Percentiles rank a stretch among this genome's conserved stretches.
These are phyloP conservation scores for Bovichtus diacanthus DNA, from an alignment of 2,797 vertebrate species.

Conservation along the genomic window DNA sequence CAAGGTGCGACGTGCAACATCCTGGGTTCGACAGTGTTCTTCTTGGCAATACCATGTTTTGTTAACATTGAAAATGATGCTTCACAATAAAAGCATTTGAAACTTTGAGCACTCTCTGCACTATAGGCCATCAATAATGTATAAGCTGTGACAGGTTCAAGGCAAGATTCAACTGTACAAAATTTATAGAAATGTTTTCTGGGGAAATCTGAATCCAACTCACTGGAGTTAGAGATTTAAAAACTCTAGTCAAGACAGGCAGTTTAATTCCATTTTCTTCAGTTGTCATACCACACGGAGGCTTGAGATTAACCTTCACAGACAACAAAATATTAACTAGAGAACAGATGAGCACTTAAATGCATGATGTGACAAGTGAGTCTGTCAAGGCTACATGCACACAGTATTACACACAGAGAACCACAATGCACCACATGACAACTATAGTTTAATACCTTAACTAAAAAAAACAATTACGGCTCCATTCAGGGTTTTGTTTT, in stretches of 20 bases:
- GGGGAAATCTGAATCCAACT: not conserved
- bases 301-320: not conserved
- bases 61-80: too few species aligned
- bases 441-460: not conserved
- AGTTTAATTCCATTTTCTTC: not conserved
- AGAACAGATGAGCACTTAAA: not conserved
- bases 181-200: not conserved
- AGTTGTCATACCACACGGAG: not conserved
- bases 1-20: not conserved
- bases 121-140: not conserved
- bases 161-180: not conserved
- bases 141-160: too few species aligned
- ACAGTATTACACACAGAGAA: not conserved
- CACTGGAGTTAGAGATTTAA: not conserved
- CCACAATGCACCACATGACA: constrained; percentile 1
- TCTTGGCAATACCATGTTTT: too few species aligned
- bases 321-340: not conserved
- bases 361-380: not conserved
- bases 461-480: not conserved
- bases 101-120: not conserved
- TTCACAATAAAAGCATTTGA: too few species aligned
- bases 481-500: not conserved
- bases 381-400: not conserved
- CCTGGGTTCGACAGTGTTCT: not conserved
- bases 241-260: not conserved